Percentiles rank a stretch among this genome's conserved stretches.
Evolutionary conservation across 2,113 vertebrate species (phyloP).

Genomic region (Solenodon paradoxus): DNA sequence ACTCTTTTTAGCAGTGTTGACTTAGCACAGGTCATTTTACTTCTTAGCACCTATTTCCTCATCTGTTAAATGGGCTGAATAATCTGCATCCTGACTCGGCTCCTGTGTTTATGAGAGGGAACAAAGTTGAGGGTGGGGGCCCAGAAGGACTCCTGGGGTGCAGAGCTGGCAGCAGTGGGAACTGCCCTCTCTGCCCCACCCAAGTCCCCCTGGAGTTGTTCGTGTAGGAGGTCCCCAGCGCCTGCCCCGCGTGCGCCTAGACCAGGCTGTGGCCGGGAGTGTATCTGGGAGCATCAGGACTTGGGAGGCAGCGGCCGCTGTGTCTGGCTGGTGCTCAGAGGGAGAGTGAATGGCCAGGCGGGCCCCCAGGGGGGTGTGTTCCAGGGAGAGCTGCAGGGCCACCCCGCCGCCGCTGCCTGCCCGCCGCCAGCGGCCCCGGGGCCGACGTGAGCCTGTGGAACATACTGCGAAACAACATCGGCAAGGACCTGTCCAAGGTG

Average conservation of each 20-base stretch:
- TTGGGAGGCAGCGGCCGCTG: constrained; percentile 76
- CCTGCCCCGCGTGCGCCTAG: not conserved
- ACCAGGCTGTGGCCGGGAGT: not conserved
- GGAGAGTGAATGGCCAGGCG: constrained; percentile 67
- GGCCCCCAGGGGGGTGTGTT: constrained; percentile 29
- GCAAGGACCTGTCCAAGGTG: constrained; percentile 93
- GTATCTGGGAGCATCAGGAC: not conserved
- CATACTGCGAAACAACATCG: constrained; percentile 94
- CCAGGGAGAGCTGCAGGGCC: constrained; percentile 34
- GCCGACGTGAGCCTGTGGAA: constrained; percentile 92
- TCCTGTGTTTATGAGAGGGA: not conserved
- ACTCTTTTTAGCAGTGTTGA: not conserved
- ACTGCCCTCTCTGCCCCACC: not conserved
- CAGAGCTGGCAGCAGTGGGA: not conserved
- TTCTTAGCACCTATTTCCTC: not conserved
- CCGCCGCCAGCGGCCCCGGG: constrained; percentile 82
- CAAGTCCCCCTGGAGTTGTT: not conserved
- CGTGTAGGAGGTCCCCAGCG: not conserved
- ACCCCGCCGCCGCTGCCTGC: constrained; percentile 84
- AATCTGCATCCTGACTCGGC: not conserved
- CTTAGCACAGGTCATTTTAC: not conserved
- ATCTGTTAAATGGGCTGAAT: not conserved
- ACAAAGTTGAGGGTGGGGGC: not conserved
- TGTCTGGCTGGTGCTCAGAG: constrained; percentile 78
- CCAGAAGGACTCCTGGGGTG: not conserved